Conservation (phyloP, 2,113 vertebrate genomes). For the Notothenia coriiceps region DNA sequence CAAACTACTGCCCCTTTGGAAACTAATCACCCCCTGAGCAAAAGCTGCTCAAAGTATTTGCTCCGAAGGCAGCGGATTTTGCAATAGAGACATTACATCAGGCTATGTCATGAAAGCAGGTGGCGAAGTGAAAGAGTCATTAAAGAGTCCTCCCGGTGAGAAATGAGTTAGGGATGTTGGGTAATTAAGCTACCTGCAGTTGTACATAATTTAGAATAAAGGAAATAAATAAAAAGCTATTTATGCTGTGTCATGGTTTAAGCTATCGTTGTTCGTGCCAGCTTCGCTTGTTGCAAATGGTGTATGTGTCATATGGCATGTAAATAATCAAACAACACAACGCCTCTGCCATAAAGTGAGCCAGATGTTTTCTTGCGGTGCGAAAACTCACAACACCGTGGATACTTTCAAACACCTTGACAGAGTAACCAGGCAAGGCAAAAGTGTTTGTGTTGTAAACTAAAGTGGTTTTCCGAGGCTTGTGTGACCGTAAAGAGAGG, state of each 20-base stretch:
- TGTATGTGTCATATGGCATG: neutral
- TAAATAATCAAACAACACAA: neutral
- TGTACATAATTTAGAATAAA: neutral
- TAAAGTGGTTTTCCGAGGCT: neutral
- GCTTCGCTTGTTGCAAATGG: neutral
- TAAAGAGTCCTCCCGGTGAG: neutral
- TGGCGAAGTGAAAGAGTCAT: conserved; percentile 1
- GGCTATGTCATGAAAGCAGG: conserved; percentile 4
- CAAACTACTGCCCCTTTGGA: no score
- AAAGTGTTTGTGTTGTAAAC: neutral
- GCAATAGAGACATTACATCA: conserved; percentile 65
- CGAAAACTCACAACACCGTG: neutral
- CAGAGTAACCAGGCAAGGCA: neutral
- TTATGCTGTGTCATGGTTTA: neutral
- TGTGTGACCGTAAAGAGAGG: neutral
- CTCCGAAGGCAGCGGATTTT: conserved; percentile 43
- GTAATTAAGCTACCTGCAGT: neutral
- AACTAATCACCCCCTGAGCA: no score
- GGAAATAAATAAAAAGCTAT: no score
- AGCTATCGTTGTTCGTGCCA: neutral
- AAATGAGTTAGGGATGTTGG: no score
- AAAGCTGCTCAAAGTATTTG: neutral
- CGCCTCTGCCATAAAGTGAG: neutral
- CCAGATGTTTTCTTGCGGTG: conserved; percentile 4
- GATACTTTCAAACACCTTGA: neutral